Conservation (phyloP, 2,797 vertebrate species). For the Dryobates pubescens region DNA sequence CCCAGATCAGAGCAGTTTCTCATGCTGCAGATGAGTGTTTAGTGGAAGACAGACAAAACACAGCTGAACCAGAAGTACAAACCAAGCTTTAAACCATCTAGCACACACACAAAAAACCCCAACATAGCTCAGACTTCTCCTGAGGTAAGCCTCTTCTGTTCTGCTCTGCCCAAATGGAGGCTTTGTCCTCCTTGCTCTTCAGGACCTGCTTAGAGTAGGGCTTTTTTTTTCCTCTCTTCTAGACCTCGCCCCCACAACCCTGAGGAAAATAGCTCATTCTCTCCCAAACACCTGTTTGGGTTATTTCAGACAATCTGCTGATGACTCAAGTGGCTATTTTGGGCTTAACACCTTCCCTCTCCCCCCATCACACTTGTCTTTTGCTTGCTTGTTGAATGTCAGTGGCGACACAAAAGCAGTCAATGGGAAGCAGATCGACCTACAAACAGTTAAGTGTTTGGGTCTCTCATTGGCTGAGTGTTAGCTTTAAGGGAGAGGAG, state of each 20-base stretch:
- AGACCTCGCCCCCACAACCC: background rate
- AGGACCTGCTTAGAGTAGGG: background rate
- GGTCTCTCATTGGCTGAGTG: background rate
- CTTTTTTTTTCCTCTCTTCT: background rate
- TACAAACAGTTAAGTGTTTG: background rate
- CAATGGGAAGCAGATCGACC: background rate
- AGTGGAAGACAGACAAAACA: background rate
- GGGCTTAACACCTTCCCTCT: constrained; percentile 4
- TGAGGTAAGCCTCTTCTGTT: background rate
- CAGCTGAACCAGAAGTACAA: background rate
- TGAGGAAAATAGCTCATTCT: constrained; percentile 17
- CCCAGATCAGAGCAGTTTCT: background rate
- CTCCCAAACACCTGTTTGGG: constrained; percentile 45
- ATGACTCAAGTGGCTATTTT: constrained; percentile 61
- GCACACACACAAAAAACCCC: too few relatives aligned
- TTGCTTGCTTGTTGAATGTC: constrained; percentile 32
- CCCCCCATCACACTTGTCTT: background rate
- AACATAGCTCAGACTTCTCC: background rate
- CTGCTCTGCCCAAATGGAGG: background rate
- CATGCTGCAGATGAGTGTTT: background rate
- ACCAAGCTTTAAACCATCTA: background rate
- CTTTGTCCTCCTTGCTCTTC: background rate
- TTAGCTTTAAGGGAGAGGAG: background rate
- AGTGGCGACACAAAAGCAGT: background rate
- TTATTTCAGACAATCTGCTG: constrained; percentile 59